Base-by-base conservation (phyloP, 1,140 invertebrate genomes). In the Zaprionus tsacasi region DNA sequence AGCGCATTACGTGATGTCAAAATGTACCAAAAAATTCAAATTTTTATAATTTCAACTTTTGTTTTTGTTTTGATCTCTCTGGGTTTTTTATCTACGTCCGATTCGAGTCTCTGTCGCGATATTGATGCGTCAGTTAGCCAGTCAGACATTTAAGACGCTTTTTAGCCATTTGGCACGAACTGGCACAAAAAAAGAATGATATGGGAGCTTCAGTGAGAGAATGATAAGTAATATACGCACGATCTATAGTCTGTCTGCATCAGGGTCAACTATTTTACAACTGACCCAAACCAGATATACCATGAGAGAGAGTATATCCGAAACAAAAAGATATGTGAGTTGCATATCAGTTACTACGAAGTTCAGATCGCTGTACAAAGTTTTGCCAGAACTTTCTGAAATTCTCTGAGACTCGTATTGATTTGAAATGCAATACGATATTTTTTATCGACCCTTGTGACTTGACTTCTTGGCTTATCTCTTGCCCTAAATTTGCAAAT, bases 71-170 rank as follows among this genome's bases (percentile, higher is more conserved):
- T 56, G 6, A 35, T 48, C 57, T 66, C 5, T 66, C 5, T 58
- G 54, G 21, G 63, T 33, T 48, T 38, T 68, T 50, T 65, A 55
- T 17, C 63, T 69, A 50, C 66, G 45, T 66, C 66, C 61, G 59
- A 55, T 27, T 55, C 15, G 65, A 36, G 27, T 12, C 12, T 56
- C 21, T 33, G 61, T 45, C 10, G 72, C 6, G 72, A 69, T 70
- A 74, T 70, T 63, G 70, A 87, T 88, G 82, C 82, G 85, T 87
- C 82, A 80, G 76, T 79, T 61, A 35, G 52, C 40, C 56, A 55
- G 35, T 25, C 45, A 45, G 76, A 40, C 71, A 79, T 54, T 74
- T 82, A 80, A 76, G 43, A 75, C 40, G 54, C 30, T 55, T 61
- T 64, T 69, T 55, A 27, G 48, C 52, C 52, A 72, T 80, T 87